Base-by-base conservation (phyloP, 53 echinoderm and acorn worm species). In the Temnopleurus reevesii region DNA sequence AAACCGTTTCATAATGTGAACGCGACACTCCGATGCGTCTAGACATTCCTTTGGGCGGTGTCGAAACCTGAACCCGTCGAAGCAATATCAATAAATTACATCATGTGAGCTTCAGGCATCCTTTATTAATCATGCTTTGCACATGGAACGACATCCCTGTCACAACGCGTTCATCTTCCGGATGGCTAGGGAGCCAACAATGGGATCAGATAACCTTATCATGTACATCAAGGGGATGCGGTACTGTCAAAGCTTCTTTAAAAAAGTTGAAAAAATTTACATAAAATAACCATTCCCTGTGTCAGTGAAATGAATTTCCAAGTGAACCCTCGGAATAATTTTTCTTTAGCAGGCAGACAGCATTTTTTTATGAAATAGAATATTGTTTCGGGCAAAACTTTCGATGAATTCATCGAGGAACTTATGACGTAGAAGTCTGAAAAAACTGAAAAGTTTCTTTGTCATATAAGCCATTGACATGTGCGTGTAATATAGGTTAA, bases 71-170 rank as follows among this genome's bases (percentile, higher is more conserved):
- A 71, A n/a, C 38, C 71, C 21, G 2, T 41, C 28, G 8, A 12
- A 71, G 71, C 71, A 71, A 71, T 71, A 71, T 71, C 71, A 71
- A 71, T 71, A 71, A 71, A 71, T 71, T 71, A 71, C 41, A 71
- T 71, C 36, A 71, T 71, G 71, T 71, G 41, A 41, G 71, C 41
- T 38, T 6, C 21, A 41, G 71, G 41, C 41, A 7, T 71, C 41
- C 1, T 71, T 18, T 71, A 71, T 71, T 71, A 71, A 71, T 71
- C 71, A 71, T 71, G 71, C 41, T 41, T 7, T 21, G 71, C 71
- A 71, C 71, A 71, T 41, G 6, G 0, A 17, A 12, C 41, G 71
- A 71, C 71, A 71, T 5, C 8, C 36, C 71, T 71, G 71, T 71
- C 71, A 71, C 13, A n/a, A 17, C 71, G 36, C 1, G 23, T 71